phyloP scores from a whole-genome alignment of 1,140 invertebrate genomes.

The Drepana arcuata region DNA sequence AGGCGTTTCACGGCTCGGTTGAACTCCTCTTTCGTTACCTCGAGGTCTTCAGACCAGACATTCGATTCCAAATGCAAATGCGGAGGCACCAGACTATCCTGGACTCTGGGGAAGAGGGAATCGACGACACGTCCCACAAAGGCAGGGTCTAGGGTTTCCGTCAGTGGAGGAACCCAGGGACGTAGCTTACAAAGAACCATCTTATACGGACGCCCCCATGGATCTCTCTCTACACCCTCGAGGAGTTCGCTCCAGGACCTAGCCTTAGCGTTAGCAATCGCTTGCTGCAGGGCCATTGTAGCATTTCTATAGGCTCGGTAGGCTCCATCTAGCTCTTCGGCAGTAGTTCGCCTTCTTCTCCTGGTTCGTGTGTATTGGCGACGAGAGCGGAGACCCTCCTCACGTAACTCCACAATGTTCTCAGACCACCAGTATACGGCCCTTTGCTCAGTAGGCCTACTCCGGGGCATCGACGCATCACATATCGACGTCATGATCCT shows the following conservation, averaged over 20 bases:
- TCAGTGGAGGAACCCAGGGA: constrained; percentile 10
- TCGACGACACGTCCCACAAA: constrained; percentile 9
- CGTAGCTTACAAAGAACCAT: constrained; percentile 11
- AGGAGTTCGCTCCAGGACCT: constrained; percentile 3
- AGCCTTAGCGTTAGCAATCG: constrained; percentile 11
- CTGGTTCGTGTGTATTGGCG: constrained; percentile 4
- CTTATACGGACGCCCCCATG: constrained; percentile 11
- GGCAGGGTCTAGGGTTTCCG: constrained; percentile 9
- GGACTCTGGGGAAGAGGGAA: constrained; percentile 4
- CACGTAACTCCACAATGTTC: constrained; percentile 4
- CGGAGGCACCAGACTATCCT: too few species aligned
- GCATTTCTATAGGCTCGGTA: constrained; percentile 4
- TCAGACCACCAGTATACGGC: constrained; percentile 7
- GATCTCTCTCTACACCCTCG: constrained; percentile 20
- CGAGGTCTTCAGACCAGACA: too few species aligned
- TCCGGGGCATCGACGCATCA: constrained; percentile 4
- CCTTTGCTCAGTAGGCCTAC: neutral
- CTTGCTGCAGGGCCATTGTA: constrained; percentile 6
- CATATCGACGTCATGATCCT: constrained; percentile 6
- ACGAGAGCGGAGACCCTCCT: constrained; percentile 15
- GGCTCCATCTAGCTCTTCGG: constrained; percentile 1
- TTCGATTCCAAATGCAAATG: too few species aligned
- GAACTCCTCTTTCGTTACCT: too few species aligned
- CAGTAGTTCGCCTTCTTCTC: constrained; percentile 1
- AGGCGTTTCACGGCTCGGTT: too few species aligned